Percentiles rank a stretch among this genome's conserved stretches.
Evolutionary conservation across 1,140 invertebrate species (phyloP).

Genomic region (Pogonognathellus flavescens): DNA sequence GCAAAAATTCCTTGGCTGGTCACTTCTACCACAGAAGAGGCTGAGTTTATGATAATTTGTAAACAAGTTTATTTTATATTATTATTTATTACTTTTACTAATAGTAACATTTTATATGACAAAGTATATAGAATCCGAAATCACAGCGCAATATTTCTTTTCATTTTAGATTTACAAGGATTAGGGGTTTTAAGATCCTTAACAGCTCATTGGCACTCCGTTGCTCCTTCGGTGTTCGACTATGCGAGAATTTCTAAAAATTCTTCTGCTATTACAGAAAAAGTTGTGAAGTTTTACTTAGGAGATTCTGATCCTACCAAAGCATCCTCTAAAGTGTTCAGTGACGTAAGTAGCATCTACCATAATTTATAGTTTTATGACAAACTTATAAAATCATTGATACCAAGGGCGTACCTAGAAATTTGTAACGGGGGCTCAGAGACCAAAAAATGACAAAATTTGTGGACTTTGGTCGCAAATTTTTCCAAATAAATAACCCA

Average conservation of each 20-base stretch:
- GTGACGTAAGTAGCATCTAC: conserved; percentile 40
- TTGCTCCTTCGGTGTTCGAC: conserved; percentile 13
- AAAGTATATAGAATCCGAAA: too few relatives aligned
- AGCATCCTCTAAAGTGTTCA: conserved; percentile 29
- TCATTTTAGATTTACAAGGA: conserved; percentile 38
- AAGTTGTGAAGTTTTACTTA: conserved; percentile 33
- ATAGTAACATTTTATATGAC: too few relatives aligned
- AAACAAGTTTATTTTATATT: too few relatives aligned
- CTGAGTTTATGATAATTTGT: conserved; percentile 52
- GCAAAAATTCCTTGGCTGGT: conserved; percentile 47
- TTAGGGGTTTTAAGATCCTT: neutral
- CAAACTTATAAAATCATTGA: too few relatives aligned
- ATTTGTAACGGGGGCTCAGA: too few relatives aligned
- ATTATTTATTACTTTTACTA: too few relatives aligned
- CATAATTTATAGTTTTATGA: too few relatives aligned
- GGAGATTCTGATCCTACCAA: neutral
- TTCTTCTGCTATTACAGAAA: conserved; percentile 4
- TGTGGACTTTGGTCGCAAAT: too few relatives aligned
- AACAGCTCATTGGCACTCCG: neutral
- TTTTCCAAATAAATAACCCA: too few relatives aligned
- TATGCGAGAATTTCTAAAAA: neutral
- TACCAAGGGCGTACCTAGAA: too few relatives aligned
- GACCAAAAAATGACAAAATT: too few relatives aligned
- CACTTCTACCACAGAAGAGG: conserved; percentile 49
- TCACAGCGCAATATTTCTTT: too few relatives aligned